These are phyloP conservation scores for Crotophaga sulcirostris DNA, from an alignment of 2,113 vertebrate genomes.

Conservation along the genomic window DNA sequence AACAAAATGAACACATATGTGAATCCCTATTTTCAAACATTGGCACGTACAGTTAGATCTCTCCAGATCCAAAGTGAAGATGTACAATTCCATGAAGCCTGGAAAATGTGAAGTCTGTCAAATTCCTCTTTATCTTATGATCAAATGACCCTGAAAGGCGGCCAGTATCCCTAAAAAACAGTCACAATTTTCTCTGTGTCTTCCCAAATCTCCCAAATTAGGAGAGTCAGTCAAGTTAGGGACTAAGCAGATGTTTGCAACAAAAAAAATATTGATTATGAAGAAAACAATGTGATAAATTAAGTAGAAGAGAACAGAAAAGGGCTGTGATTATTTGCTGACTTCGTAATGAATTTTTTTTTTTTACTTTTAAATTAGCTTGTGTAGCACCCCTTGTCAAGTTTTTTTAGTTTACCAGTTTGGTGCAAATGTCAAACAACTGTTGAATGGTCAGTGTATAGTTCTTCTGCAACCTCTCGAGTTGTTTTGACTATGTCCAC, in stretches of 20 bases:
- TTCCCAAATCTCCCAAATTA: not conserved
- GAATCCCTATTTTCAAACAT: not conserved
- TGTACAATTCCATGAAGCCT: not conserved
- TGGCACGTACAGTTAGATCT: not conserved
- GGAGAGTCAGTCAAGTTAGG: not conserved
- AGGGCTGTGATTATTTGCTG: not conserved
- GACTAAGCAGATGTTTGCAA: not conserved
- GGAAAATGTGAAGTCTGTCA: not conserved
- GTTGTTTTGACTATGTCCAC: too few species aligned
- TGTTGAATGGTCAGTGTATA: too few species aligned
- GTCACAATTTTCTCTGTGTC: not conserved
- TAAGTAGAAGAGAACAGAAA: not conserved
- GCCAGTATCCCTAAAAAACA: not conserved
- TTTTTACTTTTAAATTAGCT: too few species aligned
- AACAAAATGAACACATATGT: not conserved
- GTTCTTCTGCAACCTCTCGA: too few species aligned
- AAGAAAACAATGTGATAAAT: not conserved
- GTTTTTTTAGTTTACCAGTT: too few species aligned
- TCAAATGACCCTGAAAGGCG: not conserved
- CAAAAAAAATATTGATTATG: not conserved
- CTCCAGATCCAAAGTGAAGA: not conserved
- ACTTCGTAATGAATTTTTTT: too few species aligned
- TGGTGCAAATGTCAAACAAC: too few species aligned
- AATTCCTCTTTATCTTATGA: not conserved
- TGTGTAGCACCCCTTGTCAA: too few species aligned